Evolutionary conservation across 2,113 vertebrate genomes (phyloP).

Genomic region (Pelmatolapia mariae): DNA sequence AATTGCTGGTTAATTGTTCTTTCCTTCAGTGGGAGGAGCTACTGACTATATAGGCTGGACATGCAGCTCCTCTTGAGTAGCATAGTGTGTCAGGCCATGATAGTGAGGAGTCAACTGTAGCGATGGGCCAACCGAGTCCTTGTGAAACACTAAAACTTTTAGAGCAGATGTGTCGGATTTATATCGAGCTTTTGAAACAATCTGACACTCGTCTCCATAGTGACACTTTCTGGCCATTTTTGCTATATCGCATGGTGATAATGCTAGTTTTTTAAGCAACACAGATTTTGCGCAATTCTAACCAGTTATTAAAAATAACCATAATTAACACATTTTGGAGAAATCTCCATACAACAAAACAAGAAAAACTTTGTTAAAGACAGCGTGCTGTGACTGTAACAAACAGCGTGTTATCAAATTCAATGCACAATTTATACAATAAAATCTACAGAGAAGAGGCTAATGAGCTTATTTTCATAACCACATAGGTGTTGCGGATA

Average conservation of each 20-base stretch:
- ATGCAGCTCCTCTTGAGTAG: neutral
- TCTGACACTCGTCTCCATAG: neutral
- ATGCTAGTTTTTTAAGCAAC: neutral
- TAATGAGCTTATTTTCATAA: neutral
- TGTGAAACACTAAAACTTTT: neutral
- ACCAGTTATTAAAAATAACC: neutral
- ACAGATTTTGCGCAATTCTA: accelerated
- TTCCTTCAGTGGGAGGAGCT: neutral
- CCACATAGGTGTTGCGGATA: neutral
- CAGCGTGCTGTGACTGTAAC: neutral
- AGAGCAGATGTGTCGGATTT: accelerated
- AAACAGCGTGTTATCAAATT: neutral
- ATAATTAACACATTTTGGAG: neutral
- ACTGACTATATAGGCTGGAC: neutral
- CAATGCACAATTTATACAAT: neutral
- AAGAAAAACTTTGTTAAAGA: neutral
- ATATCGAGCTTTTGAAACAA: neutral
- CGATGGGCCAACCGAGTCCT: neutral
- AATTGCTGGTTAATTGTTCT: neutral
- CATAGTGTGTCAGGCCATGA: neutral
- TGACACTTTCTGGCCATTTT: neutral
- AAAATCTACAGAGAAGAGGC: neutral
- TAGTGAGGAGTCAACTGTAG: neutral
- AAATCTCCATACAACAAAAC: neutral
- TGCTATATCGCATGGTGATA: accelerated